Evolutionary conservation across 2,113 vertebrate genomes (phyloP), one percentile per base, ranked within the genome.

Genomic region (Brachionichthys hirsutus): DNA sequence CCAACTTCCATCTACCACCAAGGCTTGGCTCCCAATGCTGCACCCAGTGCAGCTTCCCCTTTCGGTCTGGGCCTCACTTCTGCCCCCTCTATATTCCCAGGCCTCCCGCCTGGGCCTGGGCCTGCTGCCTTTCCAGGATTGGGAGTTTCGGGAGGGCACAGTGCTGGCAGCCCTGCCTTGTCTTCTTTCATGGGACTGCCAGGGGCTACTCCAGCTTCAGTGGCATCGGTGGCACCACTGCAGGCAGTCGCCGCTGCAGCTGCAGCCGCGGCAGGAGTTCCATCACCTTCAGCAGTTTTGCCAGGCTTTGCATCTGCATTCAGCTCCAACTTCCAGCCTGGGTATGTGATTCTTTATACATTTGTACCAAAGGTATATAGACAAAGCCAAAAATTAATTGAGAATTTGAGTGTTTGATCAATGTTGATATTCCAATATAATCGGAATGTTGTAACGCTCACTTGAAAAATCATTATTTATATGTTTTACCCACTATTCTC

Each of bases 271-370:
- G 85, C 81, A 1, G 89, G 89, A 9, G 84, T 89, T 12, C 87
- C 92, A 1, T 93, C 95, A 12, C 93, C 94, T 0, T 94, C 94
- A 2, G 94, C 96, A 0, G 95, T 98, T 70, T 91, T 97, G 54
- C 95, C 96, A 14, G 95, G 95, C 47, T 98, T 98, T 30, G 95
- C 96, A 6, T 98, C 97, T 3, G 94, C 95, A 2, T 98, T 98
- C 87, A 98, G 96, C 85, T 97, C 96, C 76, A 99, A 92, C 85
- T 98, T 98, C 93, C 96, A 63, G 92, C 94, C 65, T 81, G 97
- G 71, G 95, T 96, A 77, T 88, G 92, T 81, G 16, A 47, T 17
- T 92, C 12, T 53, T 59, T 34, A 3, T 18, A 30, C 3, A 49
- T 42, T 53, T 69, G 19, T 15, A 22, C 40, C 4, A 30, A 30